Evolutionary conservation across 2,113 vertebrate species (phyloP), one percentile per base, ranked within the genome.

Genomic region (Dolichotis patagonum): DNA sequence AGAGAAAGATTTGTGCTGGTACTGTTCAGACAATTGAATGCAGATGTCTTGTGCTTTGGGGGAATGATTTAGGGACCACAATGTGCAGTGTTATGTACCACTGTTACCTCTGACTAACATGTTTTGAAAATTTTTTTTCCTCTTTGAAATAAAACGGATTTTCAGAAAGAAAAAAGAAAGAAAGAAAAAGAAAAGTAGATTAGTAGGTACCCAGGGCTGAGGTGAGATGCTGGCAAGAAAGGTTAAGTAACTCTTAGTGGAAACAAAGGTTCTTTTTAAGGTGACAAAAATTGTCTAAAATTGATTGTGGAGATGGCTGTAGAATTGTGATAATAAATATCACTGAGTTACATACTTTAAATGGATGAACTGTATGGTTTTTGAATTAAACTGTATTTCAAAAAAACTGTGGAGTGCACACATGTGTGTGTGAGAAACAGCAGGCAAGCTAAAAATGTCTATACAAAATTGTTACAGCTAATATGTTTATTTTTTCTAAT

Each of bases 401-500:
- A n/a, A 17, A 69, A 69, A n/a, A n/a, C 16, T n/a, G 35, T 69
- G 65, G 14, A 28, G 65, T n/a, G 49, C 71, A 54, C 3, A 35
- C n/a, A n/a, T n/a, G n/a, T 52, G 49, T 52, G 49, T 28, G 28
- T 63, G 62, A 30, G 69, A 94, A 12, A 32, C 52, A 91, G 63
- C 2, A 90, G 19, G 69, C 4, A 71, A 71, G 16, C 24, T 73
- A 22, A 94, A 83, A 97, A 14, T 52, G 38, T 86, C 32, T 38
- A 60, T 46, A 30, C 62, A 38, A 90, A 96, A 85, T 46, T 91
- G 20, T 95, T 80, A 91, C 28, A 95, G 38, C 49, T 91, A 92
- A 75, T 41, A 85, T 85, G 46, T 56, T 65, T 65, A 13, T 65
- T 63, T 93, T 71, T 88, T 88, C 17, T 56, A 78, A 26, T 71